Conservation (phyloP, 2,797 vertebrate species). For the Danio tinwini region DNA sequence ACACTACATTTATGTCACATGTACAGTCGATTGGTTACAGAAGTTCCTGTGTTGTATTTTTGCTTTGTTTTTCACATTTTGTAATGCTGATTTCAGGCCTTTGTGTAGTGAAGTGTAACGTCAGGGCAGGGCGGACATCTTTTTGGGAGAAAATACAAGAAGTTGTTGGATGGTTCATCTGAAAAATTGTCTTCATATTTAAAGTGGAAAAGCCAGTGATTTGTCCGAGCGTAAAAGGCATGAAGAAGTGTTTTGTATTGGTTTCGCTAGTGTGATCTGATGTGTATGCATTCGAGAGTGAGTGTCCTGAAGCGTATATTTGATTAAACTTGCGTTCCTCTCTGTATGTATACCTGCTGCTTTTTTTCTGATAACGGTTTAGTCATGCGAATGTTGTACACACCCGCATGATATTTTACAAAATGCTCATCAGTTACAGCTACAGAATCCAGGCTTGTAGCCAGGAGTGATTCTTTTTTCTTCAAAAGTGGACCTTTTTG, state of each 20-base stretch:
- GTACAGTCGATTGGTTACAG: slow-evolving; percentile 20
- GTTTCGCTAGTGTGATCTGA: slow-evolving; percentile 72
- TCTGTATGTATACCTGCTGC: slow-evolving; percentile 66
- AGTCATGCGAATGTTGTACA: not conserved
- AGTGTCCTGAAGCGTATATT: slow-evolving; percentile 76
- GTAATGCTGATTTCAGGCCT: slow-evolving; percentile 15
- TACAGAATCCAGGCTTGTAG: too few species aligned
- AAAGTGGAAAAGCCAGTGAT: slow-evolving; percentile 65
- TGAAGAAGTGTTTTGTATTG: slow-evolving; percentile 70
- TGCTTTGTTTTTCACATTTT: slow-evolving; percentile 6
- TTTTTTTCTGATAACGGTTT: slow-evolving; percentile 21
- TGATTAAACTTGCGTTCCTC: slow-evolving; percentile 84
- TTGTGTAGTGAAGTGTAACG: slow-evolving; percentile 63
- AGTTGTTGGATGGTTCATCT: slow-evolving; percentile 68
- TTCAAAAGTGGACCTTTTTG: too few species aligned
- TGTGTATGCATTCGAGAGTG: slow-evolving; percentile 71
- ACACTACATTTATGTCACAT: slow-evolving; percentile 21
- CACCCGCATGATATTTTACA: too few species aligned
- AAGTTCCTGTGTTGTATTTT: not conserved
- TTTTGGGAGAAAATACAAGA: slow-evolving; percentile 69
- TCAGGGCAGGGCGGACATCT: slow-evolving; percentile 67
- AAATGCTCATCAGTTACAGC: too few species aligned
- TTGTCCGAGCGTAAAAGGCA: slow-evolving; percentile 63
- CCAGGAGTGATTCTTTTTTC: too few species aligned
- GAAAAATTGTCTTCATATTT: slow-evolving; percentile 69